Base-by-base conservation (phyloP, 1,140 invertebrate species). In the Halesus radiatus region DNA sequence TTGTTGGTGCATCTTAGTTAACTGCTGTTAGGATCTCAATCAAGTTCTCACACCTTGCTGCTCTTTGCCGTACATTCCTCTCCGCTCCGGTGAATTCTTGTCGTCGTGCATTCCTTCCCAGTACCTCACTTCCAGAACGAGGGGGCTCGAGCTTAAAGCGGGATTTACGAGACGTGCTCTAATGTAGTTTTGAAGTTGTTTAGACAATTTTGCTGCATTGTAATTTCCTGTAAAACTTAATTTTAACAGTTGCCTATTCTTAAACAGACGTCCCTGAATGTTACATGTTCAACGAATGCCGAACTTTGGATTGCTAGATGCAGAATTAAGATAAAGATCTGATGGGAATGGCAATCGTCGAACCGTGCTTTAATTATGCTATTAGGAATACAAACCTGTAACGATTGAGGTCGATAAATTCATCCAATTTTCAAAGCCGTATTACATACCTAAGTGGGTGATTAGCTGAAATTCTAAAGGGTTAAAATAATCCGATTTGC, bases 181-280 rank as follows among this genome's bases (percentile, higher is more conserved):
- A 81, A 81, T 81, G 80, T 72, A 79, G 76, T 81, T 81, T 79
- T 79, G 37, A 81, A 81, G 80, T 81, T 81, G 77, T 81, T 79
- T 79, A 52, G 74, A 62, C 74, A 37, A 60, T 76, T 76, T 62
- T 37, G 74, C 74, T 76, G 54, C 74, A 60, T 75, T 75, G 58
- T 76, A 76, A 76, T 60, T 76, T 76, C 74, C 54, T 76, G 58
- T 74, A 74, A 53, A 74, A 74, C 70, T 74, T 74, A 54, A 74
- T 56, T 70, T 74, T 74, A 74, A 74, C 52, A 23, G 70, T 56
- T 23, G 10, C 70, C 70, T 74, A 54, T 74, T 56, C 50, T 74
- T 53, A 54, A 56, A 56, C n/a, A 50, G 68, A 72, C 70, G 22
- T 56, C 26, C 22, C 66, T 64, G 60, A 13, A 22, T 64, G 60